Evolutionary conservation across 1,140 invertebrate genomes (phyloP), one percentile per base, ranked within the genome.

Genomic region (Muscidifurax raptorellus): DNA sequence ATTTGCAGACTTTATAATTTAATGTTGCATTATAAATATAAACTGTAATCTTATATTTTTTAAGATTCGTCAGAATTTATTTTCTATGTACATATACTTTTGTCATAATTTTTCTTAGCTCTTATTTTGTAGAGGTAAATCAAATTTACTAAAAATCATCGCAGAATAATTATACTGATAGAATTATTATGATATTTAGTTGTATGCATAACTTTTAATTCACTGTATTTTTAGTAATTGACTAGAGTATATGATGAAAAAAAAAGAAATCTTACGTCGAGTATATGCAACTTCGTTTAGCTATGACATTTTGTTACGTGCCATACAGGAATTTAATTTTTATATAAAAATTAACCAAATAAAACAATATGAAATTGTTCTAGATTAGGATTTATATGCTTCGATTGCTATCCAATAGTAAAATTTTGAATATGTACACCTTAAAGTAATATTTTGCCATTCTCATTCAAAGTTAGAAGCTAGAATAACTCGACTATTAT

Each of bases 271-370:
- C 44, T 32, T 32, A 66, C n/a, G 25, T 77, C 10, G 12, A 32
- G 2, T 78, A 25, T 12, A 66, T 15, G 30, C n/a, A 78, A 36
- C 32, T 66, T 32, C 30, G 59, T 32, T n/a, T 36, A 64, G 22
- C 22, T 66, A 28, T 36, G 52, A 27, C 0, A 36, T 67, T 44
- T 4, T 27, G 12, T 80, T 80, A 80, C n/a, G 77, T 80, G 64
- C 64, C 59, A 80, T 80, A 67, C 36, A 44, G 22, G 18, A 44
- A 10, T 69, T 32, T 30, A 36, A 22, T 64, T 79, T 77, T 77
- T 13, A 30, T 52, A 59, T 77, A 18, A 77, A 52, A 59, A 59
- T 59, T 22, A 59, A 59, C 52, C 52, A 59, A 59, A 59, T 59
- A 59, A 59, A 40, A 59, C 5, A 18, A 59, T 18, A n/a, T 59